These are phyloP conservation scores for Masnerella sp. DNA, from an alignment of 2,888 invertebrate species.

Conservation along the genomic window DNA sequence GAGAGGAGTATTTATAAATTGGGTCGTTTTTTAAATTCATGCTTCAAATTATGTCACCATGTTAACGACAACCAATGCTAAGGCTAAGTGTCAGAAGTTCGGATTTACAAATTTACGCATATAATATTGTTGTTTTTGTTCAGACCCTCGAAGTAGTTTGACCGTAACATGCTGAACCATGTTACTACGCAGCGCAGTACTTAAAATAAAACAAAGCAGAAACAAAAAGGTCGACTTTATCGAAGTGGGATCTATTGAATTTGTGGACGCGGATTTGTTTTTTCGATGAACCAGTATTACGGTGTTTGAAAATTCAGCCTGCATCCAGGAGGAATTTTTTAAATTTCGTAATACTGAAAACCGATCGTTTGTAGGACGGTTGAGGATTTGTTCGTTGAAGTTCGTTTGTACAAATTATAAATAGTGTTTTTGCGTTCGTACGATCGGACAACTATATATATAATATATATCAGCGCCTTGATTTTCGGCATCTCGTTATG, in stretches of 20 bases:
- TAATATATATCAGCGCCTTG: conserved; percentile 48
- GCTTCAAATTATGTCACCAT: conserved; percentile 11
- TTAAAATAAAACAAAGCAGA: no score
- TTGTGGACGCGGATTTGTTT: conserved; percentile 9
- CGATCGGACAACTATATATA: conserved; percentile 30
- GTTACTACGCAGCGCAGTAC: conserved; percentile 69
- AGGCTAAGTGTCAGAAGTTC: no score
- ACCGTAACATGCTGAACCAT: conserved; percentile 66
- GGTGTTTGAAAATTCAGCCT: no score
- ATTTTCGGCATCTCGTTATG: conserved; percentile 39
- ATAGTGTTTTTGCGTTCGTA: conserved; percentile 42
- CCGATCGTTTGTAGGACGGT: conserved; percentile 25
- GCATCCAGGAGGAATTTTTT: no score
- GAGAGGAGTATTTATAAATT: conserved; percentile 42
- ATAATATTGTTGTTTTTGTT: conserved; percentile 64
- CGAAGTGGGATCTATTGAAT: no score
- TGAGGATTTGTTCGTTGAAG: conserved; percentile 39
- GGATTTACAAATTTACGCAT: conserved; percentile 12
- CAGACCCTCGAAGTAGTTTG: conserved; percentile 71
- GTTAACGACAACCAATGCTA: no score
- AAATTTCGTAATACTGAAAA: no score
- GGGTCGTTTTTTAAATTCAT: conserved; percentile 26
- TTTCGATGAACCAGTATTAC: no score
- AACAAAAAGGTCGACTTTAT: no score
- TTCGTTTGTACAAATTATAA: conserved; percentile 55